Base-by-base conservation (phyloP, 2,888 invertebrate species). In the Drosophila paranaensis region DNA sequence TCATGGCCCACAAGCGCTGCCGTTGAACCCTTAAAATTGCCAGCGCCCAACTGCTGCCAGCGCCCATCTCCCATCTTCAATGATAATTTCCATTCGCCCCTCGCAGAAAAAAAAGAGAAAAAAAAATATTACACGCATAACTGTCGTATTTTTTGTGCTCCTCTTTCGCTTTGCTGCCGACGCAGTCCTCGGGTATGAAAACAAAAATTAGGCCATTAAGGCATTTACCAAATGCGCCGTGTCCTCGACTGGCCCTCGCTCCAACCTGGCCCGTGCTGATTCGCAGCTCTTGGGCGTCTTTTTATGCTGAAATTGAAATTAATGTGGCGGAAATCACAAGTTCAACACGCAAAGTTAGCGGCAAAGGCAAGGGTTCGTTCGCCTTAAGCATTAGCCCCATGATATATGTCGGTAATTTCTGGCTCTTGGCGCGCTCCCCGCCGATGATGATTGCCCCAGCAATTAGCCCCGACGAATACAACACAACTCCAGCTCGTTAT, bases 241-340 rank as follows among this genome's bases (percentile, higher is more conserved):
- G 89, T 83, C 89, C 84, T 78, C 67, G 72, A 89, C 89, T 81
- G 78, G 62, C 67, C 88, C 60, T 30, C 51, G 62, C 61, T 55
- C 71, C 48, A 77, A 60, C 68, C 74, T 82, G 78, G 62, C 45
- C 60, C 48, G 14, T 51, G 60, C 30, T 64, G 57, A 58, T 65
- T 78, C 71, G 57, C 64, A 71, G 3, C 48, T 74, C 74, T 78
- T 74, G 77, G 81, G 64, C 67, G 81, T 71, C 81, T 79, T 73
- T 79, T 74, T 81, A 69, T 80, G 60, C 53, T 84, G 88, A 88
- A 85, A 85, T 85, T 88, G 88, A 90, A 91, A 89, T 91, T 91
- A 90, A 90, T 90, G 90, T 91, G 81, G 80, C 91, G 90, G 90
- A 90, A 90, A 90, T 90, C 89, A 91, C 90, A 89, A 87, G 89